Evolutionary conservation across 2,888 invertebrate genomes (phyloP), one percentile per base, ranked within the genome.

Genomic region (Ornithoptera alexandrae): DNA sequence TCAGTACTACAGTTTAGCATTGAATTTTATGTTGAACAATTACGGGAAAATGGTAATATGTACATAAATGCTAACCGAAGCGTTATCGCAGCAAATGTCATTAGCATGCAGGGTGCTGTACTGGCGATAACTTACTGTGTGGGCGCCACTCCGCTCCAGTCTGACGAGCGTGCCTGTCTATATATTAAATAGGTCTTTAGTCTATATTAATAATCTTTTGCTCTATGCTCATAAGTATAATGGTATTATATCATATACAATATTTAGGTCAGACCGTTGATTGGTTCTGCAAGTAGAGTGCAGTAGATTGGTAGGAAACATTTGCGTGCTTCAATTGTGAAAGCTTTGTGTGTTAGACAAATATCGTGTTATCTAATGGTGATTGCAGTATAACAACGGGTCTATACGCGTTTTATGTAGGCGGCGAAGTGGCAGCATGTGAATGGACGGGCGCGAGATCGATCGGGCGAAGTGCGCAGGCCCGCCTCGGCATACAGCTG

Each of bases 381-480:
- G 89, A 89, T 91, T 89, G 86, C 82, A 82, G 85, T 87, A 84
- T 86, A 87, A 86, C 87, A 85, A 81, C 73, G 80, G 81, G 76
- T 81, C 77, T 83, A 81, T 76, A 73, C 74, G 72, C 81, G 81
- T 81, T 80, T 83, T 85, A 87, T 87, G 90, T 90, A 87, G 91
- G 90, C 87, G 89, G 85, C 73, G 83, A 82, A 84, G 84, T 83
- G 86, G 83, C 79, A 81, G 82, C 83, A 78, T 84, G 87, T 92
- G 92, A 91, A 91, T 90, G 89, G 88, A 85, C 80, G 80, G 78
- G 75, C 75, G 76, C 72, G 72, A 84, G 89, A 91, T 92, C 92
- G 92, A 92, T 92, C 87, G 79, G 83, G 85, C 87, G 77, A 81
- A 86, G 83, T 88, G 91, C 92, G 92, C 92, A 91, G 81, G 86